Evolutionary conservation across 2,888 invertebrate genomes (phyloP).

Genomic region (Leuctra nigra): DNA sequence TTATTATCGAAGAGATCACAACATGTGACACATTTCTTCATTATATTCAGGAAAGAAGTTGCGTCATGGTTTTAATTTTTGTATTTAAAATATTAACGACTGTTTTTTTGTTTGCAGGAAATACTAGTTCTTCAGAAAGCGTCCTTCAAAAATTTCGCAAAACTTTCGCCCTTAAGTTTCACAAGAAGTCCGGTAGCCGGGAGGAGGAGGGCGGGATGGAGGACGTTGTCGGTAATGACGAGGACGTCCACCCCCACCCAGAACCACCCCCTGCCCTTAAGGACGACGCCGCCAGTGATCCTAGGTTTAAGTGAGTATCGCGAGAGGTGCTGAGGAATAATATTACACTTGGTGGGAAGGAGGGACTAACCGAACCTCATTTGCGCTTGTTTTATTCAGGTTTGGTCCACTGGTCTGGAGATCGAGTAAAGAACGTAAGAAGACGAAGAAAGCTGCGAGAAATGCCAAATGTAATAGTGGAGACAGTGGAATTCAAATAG

Average conservation of each 20-base stretch:
- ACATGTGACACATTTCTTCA: no score
- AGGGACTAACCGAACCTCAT: background rate
- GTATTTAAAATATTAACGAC: no score
- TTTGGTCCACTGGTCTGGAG: constrained; percentile 67
- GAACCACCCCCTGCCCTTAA: constrained; percentile 29
- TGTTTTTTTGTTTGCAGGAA: constrained; percentile 7
- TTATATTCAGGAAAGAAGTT: no score
- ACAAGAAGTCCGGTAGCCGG: constrained; percentile 46
- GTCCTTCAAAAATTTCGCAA: constrained; percentile 65
- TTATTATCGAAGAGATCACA: no score
- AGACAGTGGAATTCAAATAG: constrained; percentile 66
- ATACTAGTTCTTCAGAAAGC: constrained; percentile 41
- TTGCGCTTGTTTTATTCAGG: constrained; percentile 36
- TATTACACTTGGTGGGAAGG: background rate
- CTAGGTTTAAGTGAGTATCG: constrained; percentile 28
- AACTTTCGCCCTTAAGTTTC: constrained; percentile 56
- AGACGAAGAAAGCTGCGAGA: constrained; percentile 57
- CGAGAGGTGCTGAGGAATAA: background rate
- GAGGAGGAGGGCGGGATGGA: constrained; percentile 41
- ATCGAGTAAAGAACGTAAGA: constrained; percentile 62
- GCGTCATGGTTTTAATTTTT: no score
- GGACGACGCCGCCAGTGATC: constrained; percentile 36
- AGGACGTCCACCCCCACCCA: constrained; percentile 34
- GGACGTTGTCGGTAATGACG: constrained; percentile 37
- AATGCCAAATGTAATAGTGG: constrained; percentile 67